Evolutionary conservation across 1,140 invertebrate species (phyloP).

Genomic region (Drosophila truncata): DNA sequence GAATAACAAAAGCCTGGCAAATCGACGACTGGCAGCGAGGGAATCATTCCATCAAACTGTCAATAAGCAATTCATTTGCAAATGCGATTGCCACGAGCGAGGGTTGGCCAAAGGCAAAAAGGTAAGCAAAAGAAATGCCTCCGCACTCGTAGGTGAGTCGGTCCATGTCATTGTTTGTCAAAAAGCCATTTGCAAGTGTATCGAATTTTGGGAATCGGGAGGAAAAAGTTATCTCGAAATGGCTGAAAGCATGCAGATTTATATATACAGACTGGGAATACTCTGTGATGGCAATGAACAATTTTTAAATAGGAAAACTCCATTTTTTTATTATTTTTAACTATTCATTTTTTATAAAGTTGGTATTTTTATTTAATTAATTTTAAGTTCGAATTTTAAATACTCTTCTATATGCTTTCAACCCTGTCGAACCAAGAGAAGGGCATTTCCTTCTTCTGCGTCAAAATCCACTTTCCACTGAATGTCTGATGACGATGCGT

Average conservation of each 20-base stretch:
- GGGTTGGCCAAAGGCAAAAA: conserved; percentile 32
- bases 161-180: conserved; percentile 80
- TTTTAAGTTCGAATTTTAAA: background rate
- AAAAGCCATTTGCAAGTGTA: conserved; percentile 78
- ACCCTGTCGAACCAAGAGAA: background rate
- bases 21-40: conserved; percentile 26
- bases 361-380: background rate
- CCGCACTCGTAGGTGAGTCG: conserved; percentile 67
- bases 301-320: background rate
- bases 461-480: background rate
- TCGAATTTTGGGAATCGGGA: conserved; percentile 64
- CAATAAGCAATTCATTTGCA: conserved; percentile 84
- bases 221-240: conserved; percentile 24
- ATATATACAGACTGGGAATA: background rate
- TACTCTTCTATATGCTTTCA: too few species aligned
- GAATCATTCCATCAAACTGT: conserved; percentile 80
- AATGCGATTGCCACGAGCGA: conserved; percentile 59
- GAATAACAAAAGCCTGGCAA: conserved; percentile 69
- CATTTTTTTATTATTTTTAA: background rate
- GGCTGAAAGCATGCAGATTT: background rate
- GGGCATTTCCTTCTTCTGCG: background rate
- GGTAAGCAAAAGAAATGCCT: conserved; percentile 29
- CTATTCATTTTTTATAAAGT: background rate
- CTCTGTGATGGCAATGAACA: conserved; percentile 7
- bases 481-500: conserved; percentile 33